Conservation (phyloP, 1,140 invertebrate species). For the Drosophila rufa region DNA sequence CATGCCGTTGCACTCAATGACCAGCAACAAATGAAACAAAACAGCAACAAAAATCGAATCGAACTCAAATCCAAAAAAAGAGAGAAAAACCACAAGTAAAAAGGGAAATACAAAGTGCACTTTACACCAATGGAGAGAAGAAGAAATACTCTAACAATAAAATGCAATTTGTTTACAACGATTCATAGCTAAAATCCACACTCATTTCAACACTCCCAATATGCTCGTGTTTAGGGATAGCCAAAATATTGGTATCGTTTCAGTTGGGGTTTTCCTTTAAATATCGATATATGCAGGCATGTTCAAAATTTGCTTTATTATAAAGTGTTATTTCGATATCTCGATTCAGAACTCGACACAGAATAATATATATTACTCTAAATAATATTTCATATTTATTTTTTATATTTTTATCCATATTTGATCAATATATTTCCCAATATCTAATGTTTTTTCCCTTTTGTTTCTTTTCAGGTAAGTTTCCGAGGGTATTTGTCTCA, state of each 20-base stretch:
- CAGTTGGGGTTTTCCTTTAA: not conserved
- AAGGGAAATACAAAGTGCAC: slow-evolving; percentile 25
- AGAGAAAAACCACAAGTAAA: not conserved
- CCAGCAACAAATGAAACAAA: slow-evolving; percentile 30
- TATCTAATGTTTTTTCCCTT: slow-evolving; percentile 6
- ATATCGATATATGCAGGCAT: too few relatives aligned
- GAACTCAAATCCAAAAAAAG: slow-evolving; percentile 7
- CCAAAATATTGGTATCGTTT: too few relatives aligned
- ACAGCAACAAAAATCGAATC: slow-evolving; percentile 16
- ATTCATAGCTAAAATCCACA: not conserved
- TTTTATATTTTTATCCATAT: not conserved
- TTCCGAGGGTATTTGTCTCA: not conserved
- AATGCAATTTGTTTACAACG: slow-evolving; percentile 7
- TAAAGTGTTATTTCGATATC: too few relatives aligned
- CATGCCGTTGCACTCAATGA: slow-evolving; percentile 57
- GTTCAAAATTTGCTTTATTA: not conserved
- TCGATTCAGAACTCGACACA: too few relatives aligned
- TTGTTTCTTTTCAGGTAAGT: slow-evolving; percentile 64
- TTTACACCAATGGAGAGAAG: slow-evolving; percentile 11
- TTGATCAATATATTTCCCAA: not conserved
- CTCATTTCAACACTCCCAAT: not conserved
- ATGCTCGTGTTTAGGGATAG: not conserved
- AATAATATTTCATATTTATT: not conserved
- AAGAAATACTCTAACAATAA: not conserved
- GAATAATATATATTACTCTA: not conserved